Conservation (phyloP, 2,888 invertebrate genomes). For the Nomada lathburiana region DNA sequence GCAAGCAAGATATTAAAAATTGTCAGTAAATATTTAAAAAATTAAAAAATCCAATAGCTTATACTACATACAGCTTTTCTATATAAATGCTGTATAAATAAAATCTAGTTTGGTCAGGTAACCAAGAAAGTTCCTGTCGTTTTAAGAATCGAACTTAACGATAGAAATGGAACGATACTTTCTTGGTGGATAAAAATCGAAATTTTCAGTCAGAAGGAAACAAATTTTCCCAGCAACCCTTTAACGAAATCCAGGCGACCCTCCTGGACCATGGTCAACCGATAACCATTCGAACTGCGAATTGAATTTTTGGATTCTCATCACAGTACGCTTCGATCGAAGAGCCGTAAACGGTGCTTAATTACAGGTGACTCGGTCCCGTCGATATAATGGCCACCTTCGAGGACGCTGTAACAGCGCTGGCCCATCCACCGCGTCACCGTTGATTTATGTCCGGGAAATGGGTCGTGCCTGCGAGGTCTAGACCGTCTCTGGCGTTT, state of each 20-base stretch:
- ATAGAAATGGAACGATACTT: no score
- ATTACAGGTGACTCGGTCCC: conserved; percentile 77
- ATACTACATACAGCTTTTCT: not conserved
- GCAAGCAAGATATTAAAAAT: not conserved
- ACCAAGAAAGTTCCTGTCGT: no score
- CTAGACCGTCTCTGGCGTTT: conserved; percentile 78
- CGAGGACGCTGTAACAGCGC: conserved; percentile 74
- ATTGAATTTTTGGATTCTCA: conserved; percentile 80
- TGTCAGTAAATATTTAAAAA: no score
- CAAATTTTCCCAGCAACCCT: no score
- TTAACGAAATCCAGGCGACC: no score
- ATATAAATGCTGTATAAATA: no score
- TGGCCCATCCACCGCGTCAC: conserved; percentile 72
- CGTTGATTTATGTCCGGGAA: conserved; percentile 83
- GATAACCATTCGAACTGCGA: conserved; percentile 35
- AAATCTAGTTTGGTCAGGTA: no score
- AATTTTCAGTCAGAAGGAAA: no score
- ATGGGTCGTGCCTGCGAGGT: conserved; percentile 81
- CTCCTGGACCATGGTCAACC: not conserved
- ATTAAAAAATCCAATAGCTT: no score
- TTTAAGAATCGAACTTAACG: no score
- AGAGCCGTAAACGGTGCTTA: conserved; percentile 70
- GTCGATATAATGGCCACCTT: conserved; percentile 82
- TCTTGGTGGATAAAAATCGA: no score
- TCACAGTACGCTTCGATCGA: conserved; percentile 57